Percentiles rank a stretch among this genome's conserved stretches.
phyloP scores from a whole-genome alignment of 1,140 invertebrate species.

The Vanessa tameamea region DNA sequence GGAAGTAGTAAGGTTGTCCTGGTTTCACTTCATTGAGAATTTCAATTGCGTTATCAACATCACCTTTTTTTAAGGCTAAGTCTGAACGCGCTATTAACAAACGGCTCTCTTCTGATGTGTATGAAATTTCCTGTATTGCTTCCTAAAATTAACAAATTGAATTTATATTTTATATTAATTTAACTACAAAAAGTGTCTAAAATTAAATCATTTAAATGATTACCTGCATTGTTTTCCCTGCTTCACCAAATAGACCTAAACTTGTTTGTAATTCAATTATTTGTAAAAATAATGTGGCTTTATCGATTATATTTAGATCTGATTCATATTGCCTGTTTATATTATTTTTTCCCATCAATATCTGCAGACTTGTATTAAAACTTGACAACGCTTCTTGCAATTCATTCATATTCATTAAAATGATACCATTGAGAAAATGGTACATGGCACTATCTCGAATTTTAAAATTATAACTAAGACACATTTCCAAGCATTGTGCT shows the following conservation, averaged over 20 bases:
- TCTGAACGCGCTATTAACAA: slow-evolving; percentile 93
- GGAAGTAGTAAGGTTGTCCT: slow-evolving; percentile 91
- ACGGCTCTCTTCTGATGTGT: slow-evolving; percentile 91
- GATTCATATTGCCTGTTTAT: slow-evolving; percentile 59
- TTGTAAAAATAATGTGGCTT: slow-evolving; percentile 93
- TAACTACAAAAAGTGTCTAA: too few relatives aligned
- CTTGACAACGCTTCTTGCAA: slow-evolving; percentile 88
- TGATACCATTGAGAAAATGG: slow-evolving; percentile 91
- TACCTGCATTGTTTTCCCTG: slow-evolving; percentile 87
- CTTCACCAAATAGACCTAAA: slow-evolving; percentile 88
- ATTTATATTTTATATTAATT: too few relatives aligned
- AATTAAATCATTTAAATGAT: not conserved
- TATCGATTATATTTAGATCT: slow-evolving; percentile 87
- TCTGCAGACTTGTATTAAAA: slow-evolving; percentile 80
- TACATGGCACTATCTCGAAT: slow-evolving; percentile 94
- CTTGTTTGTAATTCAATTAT: slow-evolving; percentile 89
- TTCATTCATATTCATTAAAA: slow-evolving; percentile 89
- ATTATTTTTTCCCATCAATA: slow-evolving; percentile 57
- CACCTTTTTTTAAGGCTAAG: slow-evolving; percentile 88
- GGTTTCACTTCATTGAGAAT: slow-evolving; percentile 89
- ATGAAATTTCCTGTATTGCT: slow-evolving; percentile 88
- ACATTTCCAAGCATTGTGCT: slow-evolving; percentile 91
- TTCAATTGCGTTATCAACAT: slow-evolving; percentile 90
- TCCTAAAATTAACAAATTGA: slow-evolving; percentile 77
- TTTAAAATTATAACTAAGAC: slow-evolving; percentile 94